A percentile compares a stretch with the other conserved stretches of the same genome.
These are phyloP conservation scores for Baryphthengus martii DNA, from an alignment of 2,113 vertebrate species.

Conservation along the genomic window DNA sequence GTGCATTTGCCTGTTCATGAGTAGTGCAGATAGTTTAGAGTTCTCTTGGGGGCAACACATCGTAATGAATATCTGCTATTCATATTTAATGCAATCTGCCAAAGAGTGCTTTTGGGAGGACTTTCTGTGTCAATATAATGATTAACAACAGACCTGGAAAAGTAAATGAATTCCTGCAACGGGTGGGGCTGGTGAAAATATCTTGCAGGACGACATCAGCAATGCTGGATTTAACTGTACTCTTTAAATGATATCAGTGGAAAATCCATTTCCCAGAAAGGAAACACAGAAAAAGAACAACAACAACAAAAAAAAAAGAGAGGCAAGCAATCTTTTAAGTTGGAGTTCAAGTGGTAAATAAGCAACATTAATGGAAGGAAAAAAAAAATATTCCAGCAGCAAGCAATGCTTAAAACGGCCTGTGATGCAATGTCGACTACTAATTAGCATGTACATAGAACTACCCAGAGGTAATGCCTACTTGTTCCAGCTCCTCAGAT, in stretches of 20 bases:
- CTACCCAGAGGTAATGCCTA: not conserved
- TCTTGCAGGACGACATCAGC: conserved; percentile 23
- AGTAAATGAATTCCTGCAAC: conserved; percentile 61
- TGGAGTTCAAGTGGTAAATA: conserved; percentile 2
- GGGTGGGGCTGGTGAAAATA: conserved; percentile 60
- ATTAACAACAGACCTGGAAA: conserved; percentile 65
- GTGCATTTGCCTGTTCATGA: conserved; percentile 60
- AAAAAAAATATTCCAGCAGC: conserved; percentile 6
- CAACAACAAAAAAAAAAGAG: not conserved
- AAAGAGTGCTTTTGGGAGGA: conserved; percentile 64
- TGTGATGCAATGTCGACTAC: not conserved
- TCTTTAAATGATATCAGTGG: not conserved
- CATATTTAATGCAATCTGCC: conserved; percentile 69
- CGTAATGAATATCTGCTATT: conserved; percentile 67
- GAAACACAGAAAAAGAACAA: too few relatives aligned
- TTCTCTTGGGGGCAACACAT: conserved; percentile 64
- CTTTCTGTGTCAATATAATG: conserved; percentile 67
- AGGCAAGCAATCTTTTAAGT: not conserved
- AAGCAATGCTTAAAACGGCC: too few relatives aligned
- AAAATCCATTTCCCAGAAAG: not conserved
- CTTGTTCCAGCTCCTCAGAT: not conserved
- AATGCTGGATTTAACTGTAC: conserved; percentile 22
- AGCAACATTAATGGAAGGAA: not conserved
- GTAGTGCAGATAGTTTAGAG: conserved; percentile 58
- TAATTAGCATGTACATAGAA: not conserved